Evolutionary conservation across 2,888 invertebrate species (phyloP), one percentile per base, ranked within the genome.

Genomic region (Campoplex nolae): DNA sequence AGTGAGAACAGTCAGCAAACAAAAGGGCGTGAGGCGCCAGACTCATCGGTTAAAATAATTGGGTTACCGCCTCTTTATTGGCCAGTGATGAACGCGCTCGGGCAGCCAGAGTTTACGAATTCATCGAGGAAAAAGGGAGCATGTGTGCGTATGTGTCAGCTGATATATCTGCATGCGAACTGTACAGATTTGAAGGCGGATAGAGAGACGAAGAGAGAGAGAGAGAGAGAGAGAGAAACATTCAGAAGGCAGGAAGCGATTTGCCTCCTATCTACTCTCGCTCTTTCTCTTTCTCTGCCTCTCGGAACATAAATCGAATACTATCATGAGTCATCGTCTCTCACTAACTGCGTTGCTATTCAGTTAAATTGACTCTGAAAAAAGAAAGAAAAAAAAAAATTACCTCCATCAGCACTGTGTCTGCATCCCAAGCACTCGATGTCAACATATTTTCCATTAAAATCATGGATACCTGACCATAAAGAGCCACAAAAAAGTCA

Each of bases 231-330:
- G 23, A 23, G 23, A 23, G 23, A 23, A 0, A 90, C 89, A 67
- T 58, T 62, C 56, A 68, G 68, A 67, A 82, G 91, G 91, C 93
- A 93, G 93, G 93, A 93, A 93, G 91, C 92, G 92, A 93, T 93
- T 93, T 92, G 92, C 90, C 92, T 90, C 91, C 90, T 92, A 92
- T 92, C 92, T 92, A 88, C 78, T 83, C 76, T 83, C 76, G 77
- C 48, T 58, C 65, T 16, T 18, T 18, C 71, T 35, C 70, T 35
- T 32, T 85, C 87, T 90, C 92, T 92, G 87, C 90, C 92, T 79
- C 58, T 79, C 70, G 91, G 89, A 88, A 90, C 91, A 92, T 90
- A 91, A 89, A 90, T 90, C 92, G 91, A 93, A 93, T 92, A 89
- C 92, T 86, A 85, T 88, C 88, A 90, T 93, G 93, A 93, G 90